A percentile compares a stretch with the other conserved stretches of the same genome.
Evolutionary conservation across 2,113 vertebrate genomes (phyloP).

Genomic region (Mionectes macconnelli): DNA sequence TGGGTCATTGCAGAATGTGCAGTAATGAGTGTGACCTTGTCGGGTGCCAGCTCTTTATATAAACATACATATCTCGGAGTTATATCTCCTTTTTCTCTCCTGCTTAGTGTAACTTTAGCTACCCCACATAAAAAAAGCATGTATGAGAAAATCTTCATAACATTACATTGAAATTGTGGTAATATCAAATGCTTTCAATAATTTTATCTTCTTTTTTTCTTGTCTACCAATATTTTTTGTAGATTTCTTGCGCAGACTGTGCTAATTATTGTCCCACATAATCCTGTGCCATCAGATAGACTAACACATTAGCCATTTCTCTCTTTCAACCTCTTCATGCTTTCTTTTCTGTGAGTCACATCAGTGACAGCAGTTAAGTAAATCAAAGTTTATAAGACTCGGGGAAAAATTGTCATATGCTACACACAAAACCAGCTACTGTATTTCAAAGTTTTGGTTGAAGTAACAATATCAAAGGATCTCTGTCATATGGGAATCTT

Average conservation of each 20-base stretch:
- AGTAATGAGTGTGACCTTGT: background rate
- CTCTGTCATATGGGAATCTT: conserved; percentile 49
- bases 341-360: conserved; percentile 16
- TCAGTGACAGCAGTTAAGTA: conserved; percentile 40
- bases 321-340: background rate
- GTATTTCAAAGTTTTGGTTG: conserved; percentile 59
- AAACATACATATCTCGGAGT: background rate
- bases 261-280: conserved; percentile 32
- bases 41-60: background rate
- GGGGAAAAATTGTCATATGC: conserved; percentile 17
- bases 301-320: conserved; percentile 21
- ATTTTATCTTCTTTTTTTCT: background rate
- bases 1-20: background rate
- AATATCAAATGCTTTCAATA: background rate
- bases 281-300: conserved; percentile 44
- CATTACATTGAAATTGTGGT: background rate
- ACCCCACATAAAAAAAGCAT: background rate
- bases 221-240: background rate
- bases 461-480: conserved; percentile 52
- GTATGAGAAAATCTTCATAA: background rate
- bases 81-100: background rate
- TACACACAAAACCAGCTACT: conserved; percentile 25
- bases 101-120: background rate
- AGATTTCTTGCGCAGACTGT: background rate
- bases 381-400: conserved; percentile 54